phyloP scores from a whole-genome alignment of 2,888 invertebrate species.

The Scelioninae gen. 2 region DNA sequence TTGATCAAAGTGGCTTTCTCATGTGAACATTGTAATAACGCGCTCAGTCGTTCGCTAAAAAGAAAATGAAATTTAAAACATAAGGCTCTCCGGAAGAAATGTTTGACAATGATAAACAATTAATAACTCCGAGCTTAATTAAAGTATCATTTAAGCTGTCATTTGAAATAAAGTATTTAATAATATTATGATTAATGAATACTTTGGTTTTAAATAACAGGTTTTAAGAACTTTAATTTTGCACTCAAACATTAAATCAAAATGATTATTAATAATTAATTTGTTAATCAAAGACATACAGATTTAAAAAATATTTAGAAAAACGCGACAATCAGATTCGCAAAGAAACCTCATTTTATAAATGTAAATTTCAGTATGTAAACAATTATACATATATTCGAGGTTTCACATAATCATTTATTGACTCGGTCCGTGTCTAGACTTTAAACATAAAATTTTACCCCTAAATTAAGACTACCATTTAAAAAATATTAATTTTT shows the following conservation, averaged over 20 bases:
- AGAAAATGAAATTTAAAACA: background rate
- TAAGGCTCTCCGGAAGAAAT: background rate
- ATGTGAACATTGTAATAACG: slow-evolving; percentile 65
- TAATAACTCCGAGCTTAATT: too few species aligned
- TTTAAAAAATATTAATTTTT: too few species aligned
- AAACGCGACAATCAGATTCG: slow-evolving; percentile 15
- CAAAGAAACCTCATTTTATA: slow-evolving; percentile 9
- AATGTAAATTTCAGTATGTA: slow-evolving; percentile 4
- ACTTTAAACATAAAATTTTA: background rate
- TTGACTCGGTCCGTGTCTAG: slow-evolving; percentile 33
- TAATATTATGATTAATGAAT: too few species aligned
- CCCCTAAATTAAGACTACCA: too few species aligned
- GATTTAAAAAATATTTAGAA: background rate
- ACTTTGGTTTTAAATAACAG: too few species aligned
- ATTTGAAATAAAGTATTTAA: too few species aligned
- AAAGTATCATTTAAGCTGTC: too few species aligned
- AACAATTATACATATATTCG: slow-evolving; percentile 1
- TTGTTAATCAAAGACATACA: background rate
- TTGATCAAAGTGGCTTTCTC: slow-evolving; percentile 78
- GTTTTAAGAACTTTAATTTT: too few species aligned
- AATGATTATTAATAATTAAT: too few species aligned
- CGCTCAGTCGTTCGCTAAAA: background rate
- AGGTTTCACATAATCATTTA: slow-evolving; percentile 6
- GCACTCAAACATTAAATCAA: too few species aligned
- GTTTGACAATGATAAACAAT: background rate